Percentiles rank a stretch among this genome's conserved stretches.
Evolutionary conservation across 2,113 vertebrate species (phyloP).

Genomic region (Corythornis madagascariensis): DNA sequence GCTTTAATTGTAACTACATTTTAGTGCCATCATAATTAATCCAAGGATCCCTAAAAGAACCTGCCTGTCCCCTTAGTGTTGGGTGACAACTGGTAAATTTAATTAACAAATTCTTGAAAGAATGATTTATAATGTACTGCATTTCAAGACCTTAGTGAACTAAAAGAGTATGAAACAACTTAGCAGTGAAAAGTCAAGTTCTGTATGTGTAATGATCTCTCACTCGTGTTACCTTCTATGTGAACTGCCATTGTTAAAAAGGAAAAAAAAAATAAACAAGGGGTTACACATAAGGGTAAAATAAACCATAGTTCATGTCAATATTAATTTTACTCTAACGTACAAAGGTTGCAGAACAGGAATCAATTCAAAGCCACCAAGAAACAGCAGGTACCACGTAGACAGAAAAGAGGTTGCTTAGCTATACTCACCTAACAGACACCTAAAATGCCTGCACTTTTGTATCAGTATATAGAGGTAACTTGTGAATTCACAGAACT

Average conservation of each 20-base stretch:
- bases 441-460: neutral
- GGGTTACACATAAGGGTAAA: neutral
- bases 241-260: neutral
- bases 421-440: neutral
- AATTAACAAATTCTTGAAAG: neutral
- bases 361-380: neutral
- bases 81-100: neutral
- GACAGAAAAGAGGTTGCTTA: neutral
- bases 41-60: neutral
- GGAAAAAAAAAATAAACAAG: neutral
- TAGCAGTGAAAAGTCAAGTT: neutral
- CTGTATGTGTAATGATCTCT: neutral
- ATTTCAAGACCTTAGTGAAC: neutral
- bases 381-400: neutral
- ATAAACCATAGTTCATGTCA: neutral
- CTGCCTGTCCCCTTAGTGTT: neutral
- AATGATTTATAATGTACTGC: neutral
- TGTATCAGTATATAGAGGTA: neutral
- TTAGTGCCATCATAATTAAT: neutral
- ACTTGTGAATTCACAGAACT: neutral
- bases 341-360: neutral
- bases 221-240: neutral
- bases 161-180: neutral
- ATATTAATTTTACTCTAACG: neutral
- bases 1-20: neutral